phyloP scores from a whole-genome alignment of 2,797 vertebrate species.

The Pipistrellus nathusii region DNA sequence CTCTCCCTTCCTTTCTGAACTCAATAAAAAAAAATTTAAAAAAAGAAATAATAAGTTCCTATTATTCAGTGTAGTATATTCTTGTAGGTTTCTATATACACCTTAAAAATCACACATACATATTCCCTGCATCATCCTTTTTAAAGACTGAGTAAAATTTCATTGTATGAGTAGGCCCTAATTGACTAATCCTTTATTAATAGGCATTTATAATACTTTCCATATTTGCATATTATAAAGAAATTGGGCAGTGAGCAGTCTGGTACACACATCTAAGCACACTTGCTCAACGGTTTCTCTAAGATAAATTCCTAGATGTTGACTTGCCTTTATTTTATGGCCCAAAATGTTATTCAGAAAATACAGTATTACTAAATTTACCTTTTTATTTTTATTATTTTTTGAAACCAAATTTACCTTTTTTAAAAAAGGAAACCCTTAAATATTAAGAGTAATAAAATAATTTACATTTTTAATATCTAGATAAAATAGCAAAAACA shows the following conservation, averaged over 20 bases:
- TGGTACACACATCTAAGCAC: neutral
- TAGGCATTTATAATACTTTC: slow-evolving; percentile 13
- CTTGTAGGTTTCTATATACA: neutral
- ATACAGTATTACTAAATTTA: neutral
- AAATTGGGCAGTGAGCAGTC: neutral
- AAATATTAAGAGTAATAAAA: slow-evolving; percentile 28
- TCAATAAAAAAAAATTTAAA: neutral
- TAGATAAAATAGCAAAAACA: slow-evolving; percentile 12
- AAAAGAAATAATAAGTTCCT: slow-evolving; percentile 6
- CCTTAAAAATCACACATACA: slow-evolving; percentile 16
- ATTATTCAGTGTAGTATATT: neutral
- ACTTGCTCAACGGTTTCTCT: neutral
- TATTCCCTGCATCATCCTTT: neutral
- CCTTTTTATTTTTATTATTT: neutral
- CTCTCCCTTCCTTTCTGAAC: no score
- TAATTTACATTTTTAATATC: slow-evolving; percentile 30
- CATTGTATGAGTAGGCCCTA: neutral
- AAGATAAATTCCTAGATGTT: slow-evolving; percentile 48
- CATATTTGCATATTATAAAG: neutral
- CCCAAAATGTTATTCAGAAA: slow-evolving; percentile 21
- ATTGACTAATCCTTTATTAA: neutral
- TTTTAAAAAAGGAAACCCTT: slow-evolving; percentile 14
- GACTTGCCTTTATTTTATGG: slow-evolving; percentile 20
- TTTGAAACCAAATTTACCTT: slow-evolving; percentile 13
- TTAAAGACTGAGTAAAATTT: slow-evolving; percentile 19